Evolutionary conservation across 2,888 invertebrate species (phyloP).

Genomic region (Matsumyia berberina): DNA sequence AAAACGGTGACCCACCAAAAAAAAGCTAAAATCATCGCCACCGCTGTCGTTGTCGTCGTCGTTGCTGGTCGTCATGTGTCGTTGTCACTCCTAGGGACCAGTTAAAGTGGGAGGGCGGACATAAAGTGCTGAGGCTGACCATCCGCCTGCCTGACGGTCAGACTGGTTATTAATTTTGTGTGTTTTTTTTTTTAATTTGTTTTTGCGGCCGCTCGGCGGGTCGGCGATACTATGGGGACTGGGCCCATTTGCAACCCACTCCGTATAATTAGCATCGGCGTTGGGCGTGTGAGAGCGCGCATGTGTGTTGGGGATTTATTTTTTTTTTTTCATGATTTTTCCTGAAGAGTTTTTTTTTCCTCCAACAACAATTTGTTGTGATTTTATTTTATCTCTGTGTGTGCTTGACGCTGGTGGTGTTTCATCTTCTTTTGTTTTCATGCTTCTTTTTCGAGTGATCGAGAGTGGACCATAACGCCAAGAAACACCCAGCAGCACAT

Average conservation of each 20-base stretch:
- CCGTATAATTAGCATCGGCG: slow-evolving; percentile 67
- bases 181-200: slow-evolving; percentile 61
- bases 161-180: slow-evolving; percentile 53
- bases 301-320: slow-evolving; percentile 53
- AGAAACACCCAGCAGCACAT: slow-evolving; percentile 40
- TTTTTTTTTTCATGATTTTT: slow-evolving; percentile 31
- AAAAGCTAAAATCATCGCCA: slow-evolving; percentile 52
- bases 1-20: slow-evolving; percentile 40
- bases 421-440: slow-evolving; percentile 52
- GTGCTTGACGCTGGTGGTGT: slow-evolving; percentile 19
- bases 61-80: slow-evolving; percentile 37
- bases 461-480: slow-evolving; percentile 43
- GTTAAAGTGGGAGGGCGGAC: slow-evolving; percentile 58
- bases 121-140: slow-evolving; percentile 50
- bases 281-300: slow-evolving; percentile 63
- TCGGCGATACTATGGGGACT: slow-evolving; percentile 63
- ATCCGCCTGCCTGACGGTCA: slow-evolving; percentile 53
- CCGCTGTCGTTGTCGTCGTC: slow-evolving; percentile 13
- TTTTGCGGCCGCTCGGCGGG: slow-evolving; percentile 60
- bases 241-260: slow-evolving; percentile 73
- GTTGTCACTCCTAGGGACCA: slow-evolving; percentile 58
- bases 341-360: slow-evolving; percentile 32
- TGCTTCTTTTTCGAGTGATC: slow-evolving; percentile 26
- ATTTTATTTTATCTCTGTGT: slow-evolving; percentile 42
- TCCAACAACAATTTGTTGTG: slow-evolving; percentile 21